A percentile compares a stretch with the other conserved stretches of the same genome.
Conservation (phyloP, 2,797 vertebrate genomes). For the Triplophysa bombifrons region DNA sequence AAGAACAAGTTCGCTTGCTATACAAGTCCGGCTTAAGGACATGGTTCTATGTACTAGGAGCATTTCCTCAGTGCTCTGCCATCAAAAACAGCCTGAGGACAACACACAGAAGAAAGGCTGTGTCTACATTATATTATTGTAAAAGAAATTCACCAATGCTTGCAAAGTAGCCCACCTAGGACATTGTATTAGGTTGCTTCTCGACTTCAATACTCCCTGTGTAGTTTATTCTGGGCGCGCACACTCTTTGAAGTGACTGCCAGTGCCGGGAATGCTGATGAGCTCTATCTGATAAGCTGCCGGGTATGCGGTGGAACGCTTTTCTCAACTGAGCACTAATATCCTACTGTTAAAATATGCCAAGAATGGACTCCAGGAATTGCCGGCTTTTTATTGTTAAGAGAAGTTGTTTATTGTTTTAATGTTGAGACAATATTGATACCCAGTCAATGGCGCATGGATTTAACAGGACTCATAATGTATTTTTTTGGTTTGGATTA, state of each 20-base stretch:
- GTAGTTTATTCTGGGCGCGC: slow-evolving; percentile 27
- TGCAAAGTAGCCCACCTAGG: slow-evolving; percentile 56
- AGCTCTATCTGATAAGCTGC: slow-evolving; percentile 49
- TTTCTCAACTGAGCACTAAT: slow-evolving; percentile 40
- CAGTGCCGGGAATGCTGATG: slow-evolving; percentile 50
- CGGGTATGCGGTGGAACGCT: slow-evolving; percentile 40
- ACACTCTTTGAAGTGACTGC: slow-evolving; percentile 49
- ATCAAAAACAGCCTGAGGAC: slow-evolving; percentile 22
- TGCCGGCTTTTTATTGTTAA: neutral
- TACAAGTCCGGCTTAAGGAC: neutral
- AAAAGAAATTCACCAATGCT: slow-evolving; percentile 37
- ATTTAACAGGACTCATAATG: too few species aligned
- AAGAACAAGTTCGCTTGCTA: neutral
- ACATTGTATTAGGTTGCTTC: slow-evolving; percentile 53
- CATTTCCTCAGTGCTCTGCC: neutral
- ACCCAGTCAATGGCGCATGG: neutral
- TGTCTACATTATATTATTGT: slow-evolving; percentile 22
- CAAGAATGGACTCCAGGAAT: slow-evolving; percentile 18
- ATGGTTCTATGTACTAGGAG: neutral
- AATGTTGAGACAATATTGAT: neutral
- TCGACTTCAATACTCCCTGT: slow-evolving; percentile 42
- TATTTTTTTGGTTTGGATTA: too few species aligned
- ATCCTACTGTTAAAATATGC: slow-evolving; percentile 37
- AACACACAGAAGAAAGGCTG: slow-evolving; percentile 20
- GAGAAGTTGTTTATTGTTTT: too few species aligned